Percentiles rank a stretch among this genome's conserved stretches.
Conservation (phyloP, 2,797 vertebrate genomes). For the Hoplostethus atlanticus region DNA sequence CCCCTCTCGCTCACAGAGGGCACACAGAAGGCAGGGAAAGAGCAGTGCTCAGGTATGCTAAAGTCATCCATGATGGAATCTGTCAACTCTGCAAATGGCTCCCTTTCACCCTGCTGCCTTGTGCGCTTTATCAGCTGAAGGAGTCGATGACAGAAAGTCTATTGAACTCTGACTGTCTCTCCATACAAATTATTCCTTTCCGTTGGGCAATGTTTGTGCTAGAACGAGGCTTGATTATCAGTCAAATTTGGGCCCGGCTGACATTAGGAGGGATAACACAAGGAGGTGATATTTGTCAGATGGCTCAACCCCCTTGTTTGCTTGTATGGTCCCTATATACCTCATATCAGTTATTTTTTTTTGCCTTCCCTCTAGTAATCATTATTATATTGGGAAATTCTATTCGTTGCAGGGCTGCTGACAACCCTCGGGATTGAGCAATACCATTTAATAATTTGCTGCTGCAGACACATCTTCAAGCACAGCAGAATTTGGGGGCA, state of each 20-base stretch:
- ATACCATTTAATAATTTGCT: conserved; percentile 78
- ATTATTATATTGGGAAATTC: conserved; percentile 77
- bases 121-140: conserved; percentile 77
- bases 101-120: conserved; percentile 71
- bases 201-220: conserved; percentile 69
- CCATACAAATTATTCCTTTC: conserved; percentile 76
- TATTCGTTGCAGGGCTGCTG: conserved; percentile 72
- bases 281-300: conserved; percentile 34
- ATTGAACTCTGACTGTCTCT: conserved; percentile 80
- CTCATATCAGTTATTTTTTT: conserved; percentile 45
- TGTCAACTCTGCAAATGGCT: conserved; percentile 83
- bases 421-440: conserved; percentile 73
- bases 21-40: conserved; percentile 67
- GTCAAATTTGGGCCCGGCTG: conserved; percentile 46
- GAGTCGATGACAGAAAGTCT: conserved; percentile 79
- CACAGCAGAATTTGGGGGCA: conserved; percentile 74
- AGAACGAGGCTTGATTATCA: conserved; percentile 56
- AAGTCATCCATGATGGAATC: conserved; percentile 85
- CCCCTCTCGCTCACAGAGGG: conserved; percentile 73
- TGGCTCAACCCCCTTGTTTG: conserved; percentile 21
- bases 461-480: conserved; percentile 73
- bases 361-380: conserved; percentile 66
- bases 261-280: conserved; percentile 41
- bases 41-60: conserved; percentile 81
- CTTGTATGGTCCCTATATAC: conserved; percentile 35